Evolutionary conservation across 2,113 vertebrate genomes (phyloP).

Genomic region (Noturus placidus): DNA sequence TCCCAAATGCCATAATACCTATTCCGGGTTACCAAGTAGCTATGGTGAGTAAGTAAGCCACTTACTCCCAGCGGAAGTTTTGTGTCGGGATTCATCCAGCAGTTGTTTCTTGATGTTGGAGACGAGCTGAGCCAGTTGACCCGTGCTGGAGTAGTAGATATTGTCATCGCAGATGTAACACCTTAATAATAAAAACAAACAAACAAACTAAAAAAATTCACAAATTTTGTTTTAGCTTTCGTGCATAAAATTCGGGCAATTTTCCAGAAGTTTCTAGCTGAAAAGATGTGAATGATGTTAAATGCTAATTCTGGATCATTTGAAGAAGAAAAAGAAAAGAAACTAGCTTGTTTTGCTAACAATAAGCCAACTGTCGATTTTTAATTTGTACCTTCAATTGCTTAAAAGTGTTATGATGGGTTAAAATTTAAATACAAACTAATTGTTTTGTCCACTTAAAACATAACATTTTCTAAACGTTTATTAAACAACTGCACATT

Average conservation of each 20-base stretch:
- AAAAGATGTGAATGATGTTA: neutral
- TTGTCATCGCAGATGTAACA: slow-evolving; percentile 91
- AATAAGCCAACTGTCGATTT: no score
- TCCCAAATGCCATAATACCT: neutral
- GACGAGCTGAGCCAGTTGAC: slow-evolving; percentile 85
- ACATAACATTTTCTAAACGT: no score
- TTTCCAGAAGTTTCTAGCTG: neutral
- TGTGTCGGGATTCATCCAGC: slow-evolving; percentile 47
- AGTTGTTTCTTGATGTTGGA: slow-evolving; percentile 83
- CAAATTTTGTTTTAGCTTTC: neutral
- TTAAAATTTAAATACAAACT: no score
- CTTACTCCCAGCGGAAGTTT: slow-evolving; percentile 73
- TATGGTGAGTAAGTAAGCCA: neutral
- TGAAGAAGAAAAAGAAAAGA: no score
- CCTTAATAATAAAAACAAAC: slow-evolving; percentile 67
- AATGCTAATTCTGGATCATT: neutral
- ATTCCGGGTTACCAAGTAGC: no score
- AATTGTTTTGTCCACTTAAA: no score
- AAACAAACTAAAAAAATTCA: neutral
- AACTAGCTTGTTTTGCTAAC: no score
- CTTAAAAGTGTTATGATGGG: no score
- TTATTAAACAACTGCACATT: no score
- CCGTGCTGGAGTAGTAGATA: slow-evolving; percentile 79
- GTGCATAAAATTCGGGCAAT: neutral
- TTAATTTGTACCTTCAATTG: no score